phyloP scores from a whole-genome alignment of 2,113 vertebrate species.

The Anseranas semipalmata region DNA sequence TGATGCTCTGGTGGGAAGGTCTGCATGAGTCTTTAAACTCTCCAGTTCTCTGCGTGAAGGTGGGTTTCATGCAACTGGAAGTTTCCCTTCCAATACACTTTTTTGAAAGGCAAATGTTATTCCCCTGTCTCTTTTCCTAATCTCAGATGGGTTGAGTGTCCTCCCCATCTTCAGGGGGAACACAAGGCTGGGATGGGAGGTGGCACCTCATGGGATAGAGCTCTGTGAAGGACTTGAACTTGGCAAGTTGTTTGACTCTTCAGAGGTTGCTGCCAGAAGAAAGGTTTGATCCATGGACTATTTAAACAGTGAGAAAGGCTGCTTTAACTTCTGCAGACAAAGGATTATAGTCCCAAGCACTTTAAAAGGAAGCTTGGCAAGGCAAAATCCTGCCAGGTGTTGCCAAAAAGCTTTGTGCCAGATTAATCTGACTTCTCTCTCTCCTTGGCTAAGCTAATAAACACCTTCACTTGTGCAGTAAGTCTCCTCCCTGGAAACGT shows the following conservation, averaged over 20 bases:
- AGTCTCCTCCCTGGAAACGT: neutral
- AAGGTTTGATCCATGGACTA: neutral
- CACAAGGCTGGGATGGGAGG: neutral
- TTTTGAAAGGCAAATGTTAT: neutral
- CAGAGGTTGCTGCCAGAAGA: neutral
- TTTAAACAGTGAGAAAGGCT: neutral
- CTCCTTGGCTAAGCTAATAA: neutral
- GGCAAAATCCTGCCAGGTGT: neutral
- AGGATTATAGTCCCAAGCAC: neutral
- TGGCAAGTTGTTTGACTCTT: neutral
- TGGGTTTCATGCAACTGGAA: neutral
- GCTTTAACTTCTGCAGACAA: slow-evolving; percentile 22
- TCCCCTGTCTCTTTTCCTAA: neutral
- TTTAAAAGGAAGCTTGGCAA: neutral
- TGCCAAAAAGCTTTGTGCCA: neutral
- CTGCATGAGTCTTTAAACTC: neutral
- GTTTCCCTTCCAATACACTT: neutral
- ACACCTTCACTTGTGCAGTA: neutral
- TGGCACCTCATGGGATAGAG: neutral
- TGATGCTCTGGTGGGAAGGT: neutral
- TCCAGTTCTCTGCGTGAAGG: neutral
- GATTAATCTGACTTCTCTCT: neutral
- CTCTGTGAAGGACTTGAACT: neutral
- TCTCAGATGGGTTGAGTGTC: neutral
- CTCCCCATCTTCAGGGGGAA: fast-evolving